Evolutionary conservation across 2,888 invertebrate species (phyloP), one percentile per base, ranked within the genome.

Genomic region (Pristionchus exspectatus): DNA sequence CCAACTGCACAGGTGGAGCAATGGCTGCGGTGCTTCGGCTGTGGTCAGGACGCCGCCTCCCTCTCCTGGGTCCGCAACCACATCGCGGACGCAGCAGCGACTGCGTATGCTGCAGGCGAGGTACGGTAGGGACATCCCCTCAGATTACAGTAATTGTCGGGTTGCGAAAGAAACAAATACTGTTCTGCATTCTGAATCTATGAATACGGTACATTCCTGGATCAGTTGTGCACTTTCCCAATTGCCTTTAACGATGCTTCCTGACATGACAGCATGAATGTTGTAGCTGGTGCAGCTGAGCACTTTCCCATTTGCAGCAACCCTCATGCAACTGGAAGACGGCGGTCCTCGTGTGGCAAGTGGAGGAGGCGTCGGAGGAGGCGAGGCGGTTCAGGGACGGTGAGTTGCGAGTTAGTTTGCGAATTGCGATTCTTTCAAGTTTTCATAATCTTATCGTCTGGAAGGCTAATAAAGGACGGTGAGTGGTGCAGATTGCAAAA

Each of bases 301-400:
- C 4, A 27, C 69, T 44, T 38, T 77, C 44, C 24, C 27, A n/a
- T 18, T 72, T 77, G 3, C 77, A 77, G 77, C 16, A 9, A 4
- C n/a, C 81, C 10, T 27, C 54, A 2, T 81, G 81, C 27, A 16
- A 10, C n/a, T 50, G 30, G 81, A 9, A 44, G 14, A 27, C 81
- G 18, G 18, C 81, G 0, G 24, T 27, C 5, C 24, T 81, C 12
- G 24, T 21, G 2, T 81, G 81, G 81, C 81, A 81, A n/a, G 81
- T 27, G 81, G 81, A 81, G 16, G 50, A 81, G 27, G 5, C n/a
- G 2, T 81, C 81, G 7, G 81, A 81, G 81, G 81, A 81, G 33
- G 81, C 81, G 50, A 44, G 27, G 50, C 24, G 44, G 27, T 81
- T 50, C 81, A 30, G 30, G n/a, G 81, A 24, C 0, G 81, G 81